A percentile compares a stretch with the other conserved stretches of the same genome.
phyloP scores from a whole-genome alignment of 2,888 invertebrate species.

The Itoplectis maculator region DNA sequence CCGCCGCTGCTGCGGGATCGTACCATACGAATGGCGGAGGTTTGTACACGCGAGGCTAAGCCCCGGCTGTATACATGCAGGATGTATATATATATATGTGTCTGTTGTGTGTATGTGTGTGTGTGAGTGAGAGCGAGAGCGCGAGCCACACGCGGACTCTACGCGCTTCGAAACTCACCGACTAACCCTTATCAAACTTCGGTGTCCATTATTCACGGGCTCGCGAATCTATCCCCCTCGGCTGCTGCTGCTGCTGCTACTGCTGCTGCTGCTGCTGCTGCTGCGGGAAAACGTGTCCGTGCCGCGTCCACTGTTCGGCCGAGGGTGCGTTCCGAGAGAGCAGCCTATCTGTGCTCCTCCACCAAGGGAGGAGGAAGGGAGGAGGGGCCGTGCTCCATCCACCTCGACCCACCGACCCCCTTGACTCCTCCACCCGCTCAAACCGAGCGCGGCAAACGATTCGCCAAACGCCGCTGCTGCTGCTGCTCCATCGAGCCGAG shows the following conservation, averaged over 20 bases:
- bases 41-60: constrained; percentile 53
- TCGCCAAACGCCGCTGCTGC: constrained; percentile 44
- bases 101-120: too few species aligned
- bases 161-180: constrained; percentile 58
- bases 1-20: constrained; percentile 22
- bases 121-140: too few species aligned
- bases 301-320: constrained; percentile 68
- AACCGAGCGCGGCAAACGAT: constrained; percentile 31
- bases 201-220: constrained; percentile 83
- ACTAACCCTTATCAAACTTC: constrained; percentile 79
- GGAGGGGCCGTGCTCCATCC: too few species aligned
- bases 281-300: constrained; percentile 65
- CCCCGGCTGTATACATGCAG: constrained; percentile 21
- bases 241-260: too few species aligned
- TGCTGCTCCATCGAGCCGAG: constrained; percentile 19
- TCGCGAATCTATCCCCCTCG: constrained; percentile 73
- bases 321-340: constrained; percentile 55
- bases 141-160: constrained; percentile 9
- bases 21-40: constrained; percentile 22
- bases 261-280: too few species aligned
- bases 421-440: neutral
- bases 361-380: too few species aligned
- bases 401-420: neutral
- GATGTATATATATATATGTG: neutral
- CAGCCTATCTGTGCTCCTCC: constrained; percentile 29